Base-by-base conservation (phyloP, 2,113 vertebrate species). In the Eidolon helvum region DNA sequence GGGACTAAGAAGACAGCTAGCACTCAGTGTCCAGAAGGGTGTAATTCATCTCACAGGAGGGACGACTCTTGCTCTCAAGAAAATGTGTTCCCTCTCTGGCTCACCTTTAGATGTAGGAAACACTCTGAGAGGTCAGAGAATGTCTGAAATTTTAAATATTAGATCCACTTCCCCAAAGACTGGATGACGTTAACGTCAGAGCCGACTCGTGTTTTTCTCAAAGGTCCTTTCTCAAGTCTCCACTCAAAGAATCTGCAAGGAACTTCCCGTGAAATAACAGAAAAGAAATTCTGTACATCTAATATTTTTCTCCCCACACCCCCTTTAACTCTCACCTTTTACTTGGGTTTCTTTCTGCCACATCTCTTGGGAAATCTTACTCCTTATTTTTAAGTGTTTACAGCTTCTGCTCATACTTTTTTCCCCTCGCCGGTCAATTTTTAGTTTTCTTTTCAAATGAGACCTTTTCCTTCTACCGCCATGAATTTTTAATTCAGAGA, bases 111-210 rank as follows among this genome's bases (percentile, higher is more conserved):
- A 94, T 94, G 59, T 84, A 95, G 55, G 61, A 96, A 93, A 94
- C 53, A 38, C 48, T 83, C 45, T 19, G 82, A 83, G 78, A 89
- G 91, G 38, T 68, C 65, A 93, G 69, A 90, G 21, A 69, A 65
- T 87, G 55, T 90, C 96, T 96, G 66, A 93, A 90, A 90, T 90
- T 92, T 97, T 97, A 93, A 98, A 95, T 97, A 96, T 91, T 87
- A 94, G 74, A 94, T 96, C 65, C 33, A 28, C 89, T 95, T 96
- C 91, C 33, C 74, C 69, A 63, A 85, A 96, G 85, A 96, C 65
- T 69, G 96, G 94, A 38, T 79, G 96, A 66, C 69, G 87, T 79
- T 83, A 95, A 91, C 72, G 83, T 93, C 79, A 90, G 83, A 65
- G 28, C 89, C 30, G 28, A 92, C 86, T 75, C 10, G 2, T 82